phyloP scores from a whole-genome alignment of 2,888 invertebrate genomes.

The Lasioglossum leucozonium region DNA sequence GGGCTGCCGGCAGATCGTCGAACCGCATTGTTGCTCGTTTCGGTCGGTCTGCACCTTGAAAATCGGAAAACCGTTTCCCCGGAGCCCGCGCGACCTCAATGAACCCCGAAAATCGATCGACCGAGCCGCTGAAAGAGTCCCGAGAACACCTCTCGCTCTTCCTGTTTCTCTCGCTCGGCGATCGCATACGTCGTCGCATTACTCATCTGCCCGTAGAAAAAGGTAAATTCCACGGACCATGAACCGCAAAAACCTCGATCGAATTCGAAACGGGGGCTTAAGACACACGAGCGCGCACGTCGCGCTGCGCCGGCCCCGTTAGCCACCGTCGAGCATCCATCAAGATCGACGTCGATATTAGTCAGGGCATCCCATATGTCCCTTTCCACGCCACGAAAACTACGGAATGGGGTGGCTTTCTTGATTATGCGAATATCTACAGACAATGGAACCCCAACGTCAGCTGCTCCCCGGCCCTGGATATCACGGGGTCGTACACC shows the following conservation, averaged over 20 bases:
- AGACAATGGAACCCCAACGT: constrained; percentile 79
- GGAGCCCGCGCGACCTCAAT: neutral
- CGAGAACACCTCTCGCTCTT: neutral
- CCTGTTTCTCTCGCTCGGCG: neutral
- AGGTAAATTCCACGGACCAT: constrained; percentile 1
- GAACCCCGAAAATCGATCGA: constrained; percentile 4
- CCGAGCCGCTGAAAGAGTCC: neutral
- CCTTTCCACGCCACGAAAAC: constrained; percentile 77
- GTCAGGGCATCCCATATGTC: constrained; percentile 68
- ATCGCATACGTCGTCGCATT: neutral
- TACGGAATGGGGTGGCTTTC: constrained; percentile 72
- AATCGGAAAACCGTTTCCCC: constrained; percentile 17
- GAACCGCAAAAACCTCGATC: constrained; percentile 23
- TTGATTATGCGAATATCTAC: constrained; percentile 82
- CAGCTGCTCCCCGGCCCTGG: constrained; percentile 79
- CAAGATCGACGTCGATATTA: constrained; percentile 60
- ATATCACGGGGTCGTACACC: constrained; percentile 70
- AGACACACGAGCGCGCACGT: neutral
- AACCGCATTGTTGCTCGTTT: neutral
- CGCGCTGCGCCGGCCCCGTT: neutral
- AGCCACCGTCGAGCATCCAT: constrained; percentile 50
- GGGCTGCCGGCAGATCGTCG: neutral
- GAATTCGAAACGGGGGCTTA: constrained; percentile 15
- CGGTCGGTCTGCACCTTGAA: neutral
- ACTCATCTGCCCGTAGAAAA: neutral